These are phyloP conservation scores for Tapirus terrestris DNA, from an alignment of 2,113 vertebrate genomes.

Conservation along the genomic window DNA sequence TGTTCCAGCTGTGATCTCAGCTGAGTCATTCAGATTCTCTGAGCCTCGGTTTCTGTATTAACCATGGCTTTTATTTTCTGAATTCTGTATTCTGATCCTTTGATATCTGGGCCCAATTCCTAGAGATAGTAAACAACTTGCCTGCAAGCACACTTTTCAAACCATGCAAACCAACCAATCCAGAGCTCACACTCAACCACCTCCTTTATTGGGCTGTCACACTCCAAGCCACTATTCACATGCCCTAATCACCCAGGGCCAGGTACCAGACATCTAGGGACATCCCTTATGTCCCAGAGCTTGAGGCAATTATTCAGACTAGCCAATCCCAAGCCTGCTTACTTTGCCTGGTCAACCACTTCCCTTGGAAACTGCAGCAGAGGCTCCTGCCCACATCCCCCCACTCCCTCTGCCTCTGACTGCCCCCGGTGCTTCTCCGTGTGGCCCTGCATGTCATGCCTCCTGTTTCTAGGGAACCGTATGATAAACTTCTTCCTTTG, in stretches of 20 bases:
- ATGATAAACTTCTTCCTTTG: too few species aligned
- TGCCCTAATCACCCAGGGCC: too few species aligned
- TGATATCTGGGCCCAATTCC: not conserved
- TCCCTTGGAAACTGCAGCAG: not conserved
- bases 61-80: not conserved
- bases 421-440: not conserved
- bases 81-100: too few species aligned
- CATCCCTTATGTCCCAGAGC: not conserved
- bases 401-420: not conserved
- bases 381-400: not conserved
- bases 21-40: not conserved
- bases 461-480: not conserved
- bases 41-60: not conserved
- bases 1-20: not conserved
- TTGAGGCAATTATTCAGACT: not conserved
- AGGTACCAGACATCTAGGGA: too few species aligned
- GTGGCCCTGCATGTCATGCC: fast-evolving
- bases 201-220: not conserved
- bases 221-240: not conserved
- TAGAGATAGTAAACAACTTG: not conserved
- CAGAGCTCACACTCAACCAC: not conserved
- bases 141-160: not conserved
- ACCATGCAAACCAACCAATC: not conserved
- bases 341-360: too few species aligned
- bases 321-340: not conserved